Conservation (phyloP, 2,113 vertebrate genomes). For the Tiliqua scincoides region DNA sequence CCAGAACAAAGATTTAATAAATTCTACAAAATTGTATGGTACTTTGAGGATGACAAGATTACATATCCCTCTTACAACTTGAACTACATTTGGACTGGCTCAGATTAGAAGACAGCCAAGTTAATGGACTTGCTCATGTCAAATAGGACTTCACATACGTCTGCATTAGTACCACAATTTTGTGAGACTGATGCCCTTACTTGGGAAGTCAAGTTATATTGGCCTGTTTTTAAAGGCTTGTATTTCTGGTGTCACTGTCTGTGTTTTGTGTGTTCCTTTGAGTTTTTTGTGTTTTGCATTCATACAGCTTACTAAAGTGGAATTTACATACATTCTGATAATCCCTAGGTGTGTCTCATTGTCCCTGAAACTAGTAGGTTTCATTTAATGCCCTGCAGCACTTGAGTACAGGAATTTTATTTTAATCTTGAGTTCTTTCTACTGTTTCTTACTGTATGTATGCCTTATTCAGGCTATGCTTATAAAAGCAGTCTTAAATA, state of each 20-base stretch:
- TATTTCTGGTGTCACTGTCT: constrained; percentile 65
- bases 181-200: constrained; percentile 81
- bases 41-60: constrained; percentile 58
- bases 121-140: constrained; percentile 75
- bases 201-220: constrained; percentile 80
- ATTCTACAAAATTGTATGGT: constrained; percentile 57
- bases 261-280: neutral
- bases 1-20: constrained; percentile 32
- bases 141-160: constrained; percentile 78
- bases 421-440: constrained; percentile 60
- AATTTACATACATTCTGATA: constrained; percentile 67
- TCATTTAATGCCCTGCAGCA: constrained; percentile 70
- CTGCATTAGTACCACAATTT: constrained; percentile 78
- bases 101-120: constrained; percentile 75
- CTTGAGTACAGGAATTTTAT: constrained; percentile 74
- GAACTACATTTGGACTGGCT: constrained; percentile 70
- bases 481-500: constrained; percentile 53
- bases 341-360: constrained; percentile 60
- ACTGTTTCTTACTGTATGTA: constrained; percentile 61
- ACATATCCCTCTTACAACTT: constrained; percentile 72
- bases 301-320: constrained; percentile 62
- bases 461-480: constrained; percentile 51
- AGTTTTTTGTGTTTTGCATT: constrained; percentile 61
- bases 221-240: constrained; percentile 84
- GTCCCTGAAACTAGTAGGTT: constrained; percentile 60